Base-by-base conservation (phyloP, 1,140 invertebrate genomes). In the Sitophilus oryzae region DNA sequence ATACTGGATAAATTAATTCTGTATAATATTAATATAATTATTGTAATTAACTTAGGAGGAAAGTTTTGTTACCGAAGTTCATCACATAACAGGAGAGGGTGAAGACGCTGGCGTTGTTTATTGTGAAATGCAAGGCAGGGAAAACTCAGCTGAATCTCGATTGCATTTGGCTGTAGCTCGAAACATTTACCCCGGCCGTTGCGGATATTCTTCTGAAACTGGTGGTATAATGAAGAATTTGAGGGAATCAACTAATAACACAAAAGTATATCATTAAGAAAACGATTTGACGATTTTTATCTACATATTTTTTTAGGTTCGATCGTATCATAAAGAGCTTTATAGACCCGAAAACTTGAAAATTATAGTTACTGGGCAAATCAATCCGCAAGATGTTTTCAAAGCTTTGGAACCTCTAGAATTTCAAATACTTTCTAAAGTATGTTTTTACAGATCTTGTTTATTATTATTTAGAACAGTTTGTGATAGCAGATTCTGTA, bases 41-140 rank as follows among this genome's bases (percentile, higher is more conserved):
- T 30, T 30, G 11, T 30, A 30, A 6, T 35, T 44, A 10, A 6
- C 11, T 9, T 18, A 61, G 85, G 84, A 92, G 60, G 76, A 84
- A 63, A 89, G 79, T 1, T 96, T 85, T 73, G 72, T 83, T 9
- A 96, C 92, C 11, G 93, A 96, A 76, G 90, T 96, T 1, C 89
- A 96, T 73, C 92, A 96, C 70, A 80, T 96, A 41, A 91, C 87
- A 68, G 85, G 82, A 2, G 81, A 90, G 56, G 93, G 91, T 2
- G 82, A 91, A 62, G 85, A 96, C 79, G 89, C 84, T 23, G 93
- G 93, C 23, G 88, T 95, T 21, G 91, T 95, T 1, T 96, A 96
- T 69, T 91, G 88, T 72, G 92, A 96, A 76, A 93, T 95, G 88
- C 91, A 95, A 69, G 85, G 84, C 16, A 64, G 78, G 19, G 90